These are phyloP conservation scores for Drosophila varians DNA, from an alignment of 1,140 invertebrate species.

Conservation along the genomic window DNA sequence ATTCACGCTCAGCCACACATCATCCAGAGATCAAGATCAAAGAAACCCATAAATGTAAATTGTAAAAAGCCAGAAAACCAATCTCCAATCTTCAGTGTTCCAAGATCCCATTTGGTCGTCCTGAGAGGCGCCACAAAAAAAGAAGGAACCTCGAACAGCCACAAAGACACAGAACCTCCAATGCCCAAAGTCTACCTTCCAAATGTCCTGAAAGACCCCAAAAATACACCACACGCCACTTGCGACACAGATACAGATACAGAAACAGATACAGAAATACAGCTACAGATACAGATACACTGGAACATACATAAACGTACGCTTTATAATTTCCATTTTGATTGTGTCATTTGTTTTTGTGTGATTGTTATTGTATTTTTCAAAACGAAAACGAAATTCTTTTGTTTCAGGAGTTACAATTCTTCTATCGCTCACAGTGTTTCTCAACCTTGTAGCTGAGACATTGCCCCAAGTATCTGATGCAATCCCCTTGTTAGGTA, in stretches of 20 bases:
- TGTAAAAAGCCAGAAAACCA: conserved; percentile 46
- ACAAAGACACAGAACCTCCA: conserved; percentile 36
- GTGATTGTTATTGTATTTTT: conserved; percentile 79
- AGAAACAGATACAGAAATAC: conserved; percentile 5
- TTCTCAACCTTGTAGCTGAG: conserved; percentile 98
- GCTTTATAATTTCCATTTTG: conserved; percentile 70
- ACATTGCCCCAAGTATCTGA: conserved; percentile 97
- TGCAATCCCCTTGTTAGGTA: conserved; percentile 97
- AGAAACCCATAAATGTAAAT: conserved; percentile 48
- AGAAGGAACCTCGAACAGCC: conserved; percentile 25
- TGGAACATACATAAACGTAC: conserved; percentile 70
- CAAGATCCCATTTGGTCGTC: conserved; percentile 13
- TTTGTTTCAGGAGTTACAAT: conserved; percentile 99
- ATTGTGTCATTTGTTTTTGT: conserved; percentile 69
- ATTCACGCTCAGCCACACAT: conserved; percentile 62
- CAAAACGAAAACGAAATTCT: conserved; percentile 83
- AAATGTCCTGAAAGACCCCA: conserved; percentile 47
- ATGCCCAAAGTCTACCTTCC: conserved; percentile 30
- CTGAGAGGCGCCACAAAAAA: conserved; percentile 5
- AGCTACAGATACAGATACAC: conserved; percentile 44
- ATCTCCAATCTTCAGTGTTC: conserved; percentile 4
- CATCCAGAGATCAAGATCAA: conserved; percentile 58
- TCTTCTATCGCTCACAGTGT: conserved; percentile 99
- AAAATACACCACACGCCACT: conserved; percentile 30
- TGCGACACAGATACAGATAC: conserved; percentile 21